Evolutionary conservation across 2,888 invertebrate species (phyloP), one percentile per base, ranked within the genome.

Genomic region (Nephrotoma flavescens): DNA sequence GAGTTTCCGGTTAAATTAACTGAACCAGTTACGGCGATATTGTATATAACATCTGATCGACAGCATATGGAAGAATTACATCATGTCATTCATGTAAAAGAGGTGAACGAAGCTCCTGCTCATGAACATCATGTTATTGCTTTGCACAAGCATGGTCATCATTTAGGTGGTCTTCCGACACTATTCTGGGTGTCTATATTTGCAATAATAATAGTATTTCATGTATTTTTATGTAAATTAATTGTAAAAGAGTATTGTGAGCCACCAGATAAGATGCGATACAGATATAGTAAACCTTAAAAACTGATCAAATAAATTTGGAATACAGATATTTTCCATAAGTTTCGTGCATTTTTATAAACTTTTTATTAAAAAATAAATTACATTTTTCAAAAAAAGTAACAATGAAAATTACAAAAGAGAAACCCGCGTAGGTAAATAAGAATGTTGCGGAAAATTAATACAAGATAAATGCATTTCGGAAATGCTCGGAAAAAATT

Each of bases 171-270:
- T 0, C 92, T 98, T 87, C 98, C 98, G 83, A 96, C 96, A 0
- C 92, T 97, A 85, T 98, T 98, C 91, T 98, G 98, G 98, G 95
- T 97, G 85, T 95, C 97, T 88, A 95, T 98, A 88, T 95, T 96
- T 90, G 94, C 96, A 90, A 93, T 98, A 88, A 96, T 98, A 89
- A 93, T 97, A 87, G 94, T 97, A 89, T 98, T 98, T 92, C 98
- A 98, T 92, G 93, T 98, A 89, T 98, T 98, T 92, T 93, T 98
- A 42, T 96, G 96, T 92, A 97, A 97, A 92, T 93, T 98, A 89
- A 96, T 98, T 88, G 96, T 96, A 92, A 97, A 96, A 89, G 97
- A 97, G 91, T 97, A 97, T 91, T 97, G 96, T 90, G 95, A 95
- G 88, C 94, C 93, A 86, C 94, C 94, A 88, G 94, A 94, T 89